These are phyloP conservation scores for Tetramorium simillimum DNA, from an alignment of 1,140 invertebrate species.

Conservation along the genomic window DNA sequence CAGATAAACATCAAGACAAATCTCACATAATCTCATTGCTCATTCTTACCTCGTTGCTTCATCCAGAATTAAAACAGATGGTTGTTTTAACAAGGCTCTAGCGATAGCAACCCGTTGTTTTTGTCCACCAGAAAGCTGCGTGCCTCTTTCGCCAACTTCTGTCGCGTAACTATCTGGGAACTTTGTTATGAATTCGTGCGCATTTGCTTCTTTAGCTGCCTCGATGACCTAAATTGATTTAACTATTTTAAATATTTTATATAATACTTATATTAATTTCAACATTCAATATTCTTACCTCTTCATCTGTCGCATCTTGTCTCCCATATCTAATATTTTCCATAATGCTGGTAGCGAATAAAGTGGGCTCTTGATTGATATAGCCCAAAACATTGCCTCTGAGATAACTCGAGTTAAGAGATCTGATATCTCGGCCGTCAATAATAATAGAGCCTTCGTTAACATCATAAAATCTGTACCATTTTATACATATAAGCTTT, in stretches of 20 bases:
- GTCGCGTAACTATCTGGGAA: constrained; percentile 96
- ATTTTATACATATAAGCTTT: background rate
- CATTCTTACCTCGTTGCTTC: constrained; percentile 94
- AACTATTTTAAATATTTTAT: constrained; percentile 15
- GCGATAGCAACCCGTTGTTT: constrained; percentile 97
- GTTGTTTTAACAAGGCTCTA: constrained; percentile 94
- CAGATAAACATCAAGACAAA: background rate
- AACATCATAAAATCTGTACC: constrained; percentile 90
- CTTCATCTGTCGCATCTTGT: constrained; percentile 89
- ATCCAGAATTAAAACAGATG: constrained; percentile 94
- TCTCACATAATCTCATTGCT: background rate
- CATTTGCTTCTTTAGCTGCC: constrained; percentile 95
- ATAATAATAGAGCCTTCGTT: constrained; percentile 91
- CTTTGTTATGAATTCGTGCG: constrained; percentile 93
- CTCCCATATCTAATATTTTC: constrained; percentile 98
- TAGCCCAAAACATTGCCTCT: constrained; percentile 93
- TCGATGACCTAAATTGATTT: constrained; percentile 86
- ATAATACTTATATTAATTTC: background rate
- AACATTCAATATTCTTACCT: constrained; percentile 83
- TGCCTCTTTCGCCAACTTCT: constrained; percentile 94
- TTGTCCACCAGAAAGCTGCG: constrained; percentile 96
- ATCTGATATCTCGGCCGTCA: constrained; percentile 91
- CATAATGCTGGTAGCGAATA: constrained; percentile 96
- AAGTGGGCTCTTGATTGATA: constrained; percentile 96
- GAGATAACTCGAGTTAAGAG: constrained; percentile 94